Percentiles rank a stretch among this genome's conserved stretches.
phyloP scores from a whole-genome alignment of 37 sponge, comb jelly and placozoan genomes.

The Cladorhizidae sp. region DNA sequence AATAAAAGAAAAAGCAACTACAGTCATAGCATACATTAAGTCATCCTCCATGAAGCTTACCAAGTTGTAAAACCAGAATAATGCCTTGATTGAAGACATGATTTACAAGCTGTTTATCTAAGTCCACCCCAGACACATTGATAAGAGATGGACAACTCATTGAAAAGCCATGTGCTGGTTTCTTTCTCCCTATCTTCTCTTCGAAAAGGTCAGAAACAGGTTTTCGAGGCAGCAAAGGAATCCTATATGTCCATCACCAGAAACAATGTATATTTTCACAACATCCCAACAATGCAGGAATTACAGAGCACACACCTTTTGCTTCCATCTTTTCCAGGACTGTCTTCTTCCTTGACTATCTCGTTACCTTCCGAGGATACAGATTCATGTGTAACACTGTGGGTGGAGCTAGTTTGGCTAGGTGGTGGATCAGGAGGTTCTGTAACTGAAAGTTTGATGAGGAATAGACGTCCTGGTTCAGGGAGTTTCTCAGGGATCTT shows the following conservation, averaged over 20 bases:
- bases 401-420: slow-evolving; percentile 25
- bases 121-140: slow-evolving; percentile 32
- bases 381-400: background rate
- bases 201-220: slow-evolving; percentile 14
- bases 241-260: background rate
- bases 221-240: slow-evolving; percentile 33
- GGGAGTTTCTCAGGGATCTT: slow-evolving; percentile 26
- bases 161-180: background rate
- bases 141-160: slow-evolving; percentile 22
- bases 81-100: slow-evolving; percentile 50
- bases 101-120: slow-evolving; percentile 53
- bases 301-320: too few relatives aligned
- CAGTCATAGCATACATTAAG: too few relatives aligned
- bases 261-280: background rate
- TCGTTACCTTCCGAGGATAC: background rate
- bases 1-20: background rate
- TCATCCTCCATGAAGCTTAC: slow-evolving; percentile 30
- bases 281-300: background rate
- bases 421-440: slow-evolving; percentile 24
- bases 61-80: background rate
- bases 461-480: slow-evolving; percentile 18
- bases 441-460: slow-evolving; percentile 40
- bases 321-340: background rate
- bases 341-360: background rate
- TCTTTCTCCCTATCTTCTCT: slow-evolving; percentile 39